Base-by-base conservation (phyloP, 1,140 invertebrate genomes). In the Lordiphosa clarofinis region DNA sequence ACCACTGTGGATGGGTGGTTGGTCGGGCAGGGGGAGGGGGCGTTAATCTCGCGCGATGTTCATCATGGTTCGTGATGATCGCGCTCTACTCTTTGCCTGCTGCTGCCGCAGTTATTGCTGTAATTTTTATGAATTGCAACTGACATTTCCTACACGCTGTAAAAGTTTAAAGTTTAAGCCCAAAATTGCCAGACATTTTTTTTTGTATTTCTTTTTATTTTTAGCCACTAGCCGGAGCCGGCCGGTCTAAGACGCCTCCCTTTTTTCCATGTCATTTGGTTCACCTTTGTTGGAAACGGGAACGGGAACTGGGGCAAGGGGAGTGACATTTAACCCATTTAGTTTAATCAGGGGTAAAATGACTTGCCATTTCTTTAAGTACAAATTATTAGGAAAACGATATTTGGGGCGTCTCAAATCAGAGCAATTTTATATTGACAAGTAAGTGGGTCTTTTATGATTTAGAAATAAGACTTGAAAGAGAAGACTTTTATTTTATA, bases 131-230 rank as follows among this genome's bases (percentile, higher is more conserved):
- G 74, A 78, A 73, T 82, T 76, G 68, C 76, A 84, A 82, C 78
- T 84, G 78, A 82, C 78, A 84, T 84, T 84, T 84, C 78, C 78
- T 84, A 76, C 73, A 69, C 68, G 69, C 53, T 69, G 78, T 43
- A 73, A 82, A 84, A 84, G 78, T 84, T 84, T 84, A 84, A 84
- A 84, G 78, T 84, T 84, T 84, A 84, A 73, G 56, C 61, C 44
- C 37, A 58, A 60, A 76, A 69, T 69, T 65, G 69, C 55, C 38
- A 42, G 24, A 28, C 4, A 28, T 28, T 28, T 28, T 4, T 13
- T 28, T 28, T 4, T 21, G 21, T 2, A 4, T 21, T 28, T 28
- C 7, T 28, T 28, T 28, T 6, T 28, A 4, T 28, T 28, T 28
- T 28, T 28, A 28, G 24, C 24, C 24, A 28, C 24, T 28, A n/a